Evolutionary conservation across 2,113 vertebrate genomes (phyloP), one percentile per base, ranked within the genome.

Genomic region (Azemiops feae): DNA sequence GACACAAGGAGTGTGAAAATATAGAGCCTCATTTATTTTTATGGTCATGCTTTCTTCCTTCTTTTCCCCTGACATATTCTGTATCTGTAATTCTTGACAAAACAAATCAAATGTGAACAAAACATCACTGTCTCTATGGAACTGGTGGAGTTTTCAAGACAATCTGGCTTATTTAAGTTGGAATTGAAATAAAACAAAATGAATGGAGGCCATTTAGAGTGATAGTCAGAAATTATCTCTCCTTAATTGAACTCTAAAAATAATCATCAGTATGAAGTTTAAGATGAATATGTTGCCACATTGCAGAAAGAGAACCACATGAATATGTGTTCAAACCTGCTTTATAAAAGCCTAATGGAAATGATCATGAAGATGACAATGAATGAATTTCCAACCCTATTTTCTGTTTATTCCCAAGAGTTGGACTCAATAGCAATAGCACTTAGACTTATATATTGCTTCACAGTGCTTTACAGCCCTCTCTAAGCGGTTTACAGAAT

Each of bases 91-190:
- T 53, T 6, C 1, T 86, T 93, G 16, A 58, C 50, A 89, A 93
- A 94, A 94, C 92, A 94, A 92, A 93, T 94, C 57, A 95, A 93
- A 92, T 18, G 0, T 20, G 64, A 93, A 93, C 58, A 92, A 88
- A 88, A 81, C 93, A 88, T 91, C 30, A 69, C 92, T 69, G 85
- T 87, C 89, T 91, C 57, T 34, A 6, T 69, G 85, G 57, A 87
- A 90, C 16, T 23, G 0, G 39, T 92, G 88, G 0, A 47, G 91
- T 90, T 88, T 93, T 95, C 0, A n/a, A 89, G 94, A 45, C 89
- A 47, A 60, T 3, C 25, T 16, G 88, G 23, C 7, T 91, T 94
- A 9, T 91, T 91, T 94, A 91, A 91, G 4, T 85, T 54, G 1
- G 87, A 69, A 55, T 25, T 88, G 43, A 87, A 57, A 90, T 93